A percentile compares a stretch with the other conserved stretches of the same genome.
These are phyloP conservation scores for Centruroides sculpturatus DNA, from an alignment of 1,140 invertebrate genomes.

Conservation along the genomic window DNA sequence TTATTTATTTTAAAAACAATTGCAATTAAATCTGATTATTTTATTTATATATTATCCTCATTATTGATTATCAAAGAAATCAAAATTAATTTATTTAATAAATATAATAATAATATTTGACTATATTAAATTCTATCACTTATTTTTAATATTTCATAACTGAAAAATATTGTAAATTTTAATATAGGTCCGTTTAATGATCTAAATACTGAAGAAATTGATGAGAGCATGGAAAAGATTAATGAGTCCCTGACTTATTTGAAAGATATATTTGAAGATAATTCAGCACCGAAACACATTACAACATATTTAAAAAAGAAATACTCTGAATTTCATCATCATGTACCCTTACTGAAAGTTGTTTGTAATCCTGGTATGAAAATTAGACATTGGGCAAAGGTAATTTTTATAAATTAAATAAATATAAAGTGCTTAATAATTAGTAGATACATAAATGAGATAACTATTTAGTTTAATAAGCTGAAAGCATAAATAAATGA, in stretches of 20 bases:
- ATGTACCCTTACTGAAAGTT: constrained; percentile 68
- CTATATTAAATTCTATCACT: not conserved
- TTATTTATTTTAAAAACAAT: too few relatives aligned
- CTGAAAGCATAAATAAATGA: too few relatives aligned
- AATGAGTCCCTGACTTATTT: constrained; percentile 66
- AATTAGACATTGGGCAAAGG: constrained; percentile 72
- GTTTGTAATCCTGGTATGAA: constrained; percentile 80
- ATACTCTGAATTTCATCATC: constrained; percentile 68
- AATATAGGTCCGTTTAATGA: constrained; percentile 53
- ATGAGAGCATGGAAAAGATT: constrained; percentile 67
- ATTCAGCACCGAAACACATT: constrained; percentile 68
- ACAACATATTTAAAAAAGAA: constrained; percentile 70
- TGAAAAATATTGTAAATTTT: not conserved
- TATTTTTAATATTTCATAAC: not conserved
- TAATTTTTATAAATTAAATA: constrained; percentile 22
- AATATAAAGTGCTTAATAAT: too few relatives aligned
- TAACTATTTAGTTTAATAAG: too few relatives aligned
- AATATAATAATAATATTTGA: too few relatives aligned
- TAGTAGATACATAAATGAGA: too few relatives aligned
- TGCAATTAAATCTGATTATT: too few relatives aligned
- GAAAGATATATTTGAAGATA: constrained; percentile 57
- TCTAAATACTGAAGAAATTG: constrained; percentile 66
- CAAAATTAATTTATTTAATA: too few relatives aligned
- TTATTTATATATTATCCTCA: too few relatives aligned
- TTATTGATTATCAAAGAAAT: too few relatives aligned